phyloP scores from a whole-genome alignment of 1,140 invertebrate species.

The Drosophila navojoa region DNA sequence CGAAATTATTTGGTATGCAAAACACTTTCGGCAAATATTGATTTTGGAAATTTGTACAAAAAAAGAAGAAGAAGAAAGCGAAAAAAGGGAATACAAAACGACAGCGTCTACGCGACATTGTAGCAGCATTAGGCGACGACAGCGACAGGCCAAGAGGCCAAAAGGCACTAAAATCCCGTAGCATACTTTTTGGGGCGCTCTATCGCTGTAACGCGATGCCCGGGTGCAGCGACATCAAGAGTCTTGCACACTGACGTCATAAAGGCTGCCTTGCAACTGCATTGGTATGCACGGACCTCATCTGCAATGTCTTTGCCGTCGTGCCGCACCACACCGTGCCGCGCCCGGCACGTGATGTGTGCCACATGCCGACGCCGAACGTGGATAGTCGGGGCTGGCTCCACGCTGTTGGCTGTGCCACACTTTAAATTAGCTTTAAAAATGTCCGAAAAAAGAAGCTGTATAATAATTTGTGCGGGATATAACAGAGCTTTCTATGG shows the following conservation, averaged over 20 bases:
- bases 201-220: background rate
- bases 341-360: conserved; percentile 71
- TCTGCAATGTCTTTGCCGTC: conserved; percentile 69
- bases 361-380: conserved; percentile 58
- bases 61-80: conserved; percentile 30
- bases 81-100: conserved; percentile 42
- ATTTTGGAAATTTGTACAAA: conserved; percentile 80
- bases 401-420: background rate
- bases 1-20: conserved; percentile 82
- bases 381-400: background rate
- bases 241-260: conserved; percentile 71
- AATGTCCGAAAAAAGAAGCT: conserved; percentile 30
- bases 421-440: conserved; percentile 77
- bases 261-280: conserved; percentile 58
- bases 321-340: too few relatives aligned
- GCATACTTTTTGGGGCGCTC: conserved; percentile 61
- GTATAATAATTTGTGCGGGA: conserved; percentile 48
- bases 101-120: conserved; percentile 59
- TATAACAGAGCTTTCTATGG: conserved; percentile 55
- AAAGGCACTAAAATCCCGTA: conserved; percentile 54
- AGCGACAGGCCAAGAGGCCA: conserved; percentile 25
- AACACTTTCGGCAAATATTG: conserved; percentile 82
- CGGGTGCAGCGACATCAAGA: conserved; percentile 36
- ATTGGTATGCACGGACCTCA: conserved; percentile 72
- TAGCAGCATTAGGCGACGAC: conserved; percentile 64